Percentiles rank a stretch among this genome's conserved stretches.
Evolutionary conservation across 2,113 vertebrate genomes (phyloP).

Genomic region (Catharus minimus): DNA sequence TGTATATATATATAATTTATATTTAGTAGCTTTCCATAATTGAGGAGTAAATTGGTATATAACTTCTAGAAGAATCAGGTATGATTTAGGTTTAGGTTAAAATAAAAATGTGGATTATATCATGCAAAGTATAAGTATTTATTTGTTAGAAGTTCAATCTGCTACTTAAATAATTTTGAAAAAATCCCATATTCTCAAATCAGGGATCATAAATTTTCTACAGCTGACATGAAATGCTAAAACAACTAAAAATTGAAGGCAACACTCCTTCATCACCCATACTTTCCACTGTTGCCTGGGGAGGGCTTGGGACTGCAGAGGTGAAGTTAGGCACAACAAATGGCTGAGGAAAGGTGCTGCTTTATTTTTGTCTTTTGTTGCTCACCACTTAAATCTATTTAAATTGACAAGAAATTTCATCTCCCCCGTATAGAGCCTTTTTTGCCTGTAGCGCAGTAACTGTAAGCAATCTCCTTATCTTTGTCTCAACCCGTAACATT

Average conservation of each 20-base stretch:
- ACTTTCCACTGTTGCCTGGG: background rate
- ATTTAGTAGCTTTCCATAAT: background rate
- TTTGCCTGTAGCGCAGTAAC: background rate
- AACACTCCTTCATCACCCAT: background rate
- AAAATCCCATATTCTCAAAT: background rate
- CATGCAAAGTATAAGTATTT: background rate
- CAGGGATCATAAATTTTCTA: background rate
- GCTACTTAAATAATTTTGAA: background rate
- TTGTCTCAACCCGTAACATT: background rate
- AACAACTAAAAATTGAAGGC: background rate
- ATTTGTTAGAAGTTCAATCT: background rate
- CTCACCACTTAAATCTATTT: background rate
- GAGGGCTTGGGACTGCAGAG: background rate
- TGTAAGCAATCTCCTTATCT: background rate
- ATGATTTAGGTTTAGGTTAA: background rate
- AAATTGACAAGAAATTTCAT: background rate
- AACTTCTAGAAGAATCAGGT: background rate
- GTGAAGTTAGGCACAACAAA: background rate
- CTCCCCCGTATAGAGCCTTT: background rate
- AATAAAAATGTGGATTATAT: background rate
- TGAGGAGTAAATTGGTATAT: background rate
- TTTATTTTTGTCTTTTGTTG: background rate
- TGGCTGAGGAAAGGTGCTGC: rapidly evolving
- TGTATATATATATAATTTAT: background rate
- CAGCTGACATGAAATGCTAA: background rate